phyloP scores from a whole-genome alignment of 2,797 vertebrate species.

The Sandelia bainsii region DNA sequence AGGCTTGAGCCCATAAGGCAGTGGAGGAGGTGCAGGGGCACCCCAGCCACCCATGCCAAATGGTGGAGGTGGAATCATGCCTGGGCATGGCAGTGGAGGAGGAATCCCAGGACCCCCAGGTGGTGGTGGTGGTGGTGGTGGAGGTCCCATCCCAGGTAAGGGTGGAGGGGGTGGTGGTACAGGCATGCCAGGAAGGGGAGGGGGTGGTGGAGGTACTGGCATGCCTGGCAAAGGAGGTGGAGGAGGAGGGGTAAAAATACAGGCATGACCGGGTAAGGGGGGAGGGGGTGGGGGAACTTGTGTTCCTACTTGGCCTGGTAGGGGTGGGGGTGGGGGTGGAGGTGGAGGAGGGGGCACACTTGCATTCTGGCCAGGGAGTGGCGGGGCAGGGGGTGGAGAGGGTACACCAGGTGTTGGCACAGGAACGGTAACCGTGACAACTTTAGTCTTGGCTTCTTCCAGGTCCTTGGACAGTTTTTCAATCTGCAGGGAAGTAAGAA shows the following conservation, averaged over 20 bases:
- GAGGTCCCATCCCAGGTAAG: slow-evolving; percentile 49
- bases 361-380: slow-evolving; percentile 59
- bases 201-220: slow-evolving; percentile 63
- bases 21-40: slow-evolving; percentile 61
- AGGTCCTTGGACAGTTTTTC: slow-evolving; percentile 87
- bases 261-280: slow-evolving; percentile 40
- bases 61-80: slow-evolving; percentile 71
- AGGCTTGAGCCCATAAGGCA: slow-evolving; percentile 86
- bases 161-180: slow-evolving; percentile 63
- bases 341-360: slow-evolving; percentile 52
- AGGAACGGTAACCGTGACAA: slow-evolving; percentile 77
- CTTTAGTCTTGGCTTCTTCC: slow-evolving; percentile 86
- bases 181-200: slow-evolving; percentile 63
- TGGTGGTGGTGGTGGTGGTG: slow-evolving; percentile 60
- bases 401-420: slow-evolving; percentile 64
- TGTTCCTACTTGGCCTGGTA: slow-evolving; percentile 48
- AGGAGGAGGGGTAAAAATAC: slow-evolving; percentile 56
- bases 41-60: slow-evolving; percentile 80
- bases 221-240: slow-evolving; percentile 58
- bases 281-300: slow-evolving; percentile 50
- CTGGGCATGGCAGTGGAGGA: slow-evolving; percentile 59
- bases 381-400: slow-evolving; percentile 61
- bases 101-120: slow-evolving; percentile 71
- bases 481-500: slow-evolving; percentile 72
- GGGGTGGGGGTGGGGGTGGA: slow-evolving; percentile 64